Percentiles rank a stretch among this genome's conserved stretches.
phyloP scores from a whole-genome alignment of 2,888 invertebrate genomes.

The Plebejus melissa region DNA sequence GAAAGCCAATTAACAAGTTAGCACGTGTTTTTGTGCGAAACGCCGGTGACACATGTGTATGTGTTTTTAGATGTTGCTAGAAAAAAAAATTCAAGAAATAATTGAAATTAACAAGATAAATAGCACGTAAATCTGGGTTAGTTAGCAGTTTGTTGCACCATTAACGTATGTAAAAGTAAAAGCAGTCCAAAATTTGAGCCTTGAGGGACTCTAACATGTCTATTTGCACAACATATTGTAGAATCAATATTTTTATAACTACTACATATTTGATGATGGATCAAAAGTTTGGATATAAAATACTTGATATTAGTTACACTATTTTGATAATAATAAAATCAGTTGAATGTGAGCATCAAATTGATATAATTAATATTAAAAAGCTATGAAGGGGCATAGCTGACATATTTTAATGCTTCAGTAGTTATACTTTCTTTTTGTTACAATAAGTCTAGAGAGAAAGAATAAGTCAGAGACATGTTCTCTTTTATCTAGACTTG shows the following conservation, averaged over 20 bases:
- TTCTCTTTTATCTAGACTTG: conserved; percentile 18
- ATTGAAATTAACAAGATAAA: conserved; percentile 20
- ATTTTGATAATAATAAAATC: no score
- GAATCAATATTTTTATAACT: background rate
- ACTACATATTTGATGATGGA: background rate
- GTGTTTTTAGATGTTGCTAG: conserved; percentile 20
- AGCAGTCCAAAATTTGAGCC: background rate
- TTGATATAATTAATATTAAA: no score
- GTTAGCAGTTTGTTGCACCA: background rate
- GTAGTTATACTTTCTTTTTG: background rate
- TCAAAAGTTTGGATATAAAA: background rate
- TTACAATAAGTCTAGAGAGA: background rate
- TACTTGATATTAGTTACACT: no score
- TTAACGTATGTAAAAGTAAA: background rate
- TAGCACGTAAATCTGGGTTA: background rate
- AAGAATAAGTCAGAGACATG: background rate
- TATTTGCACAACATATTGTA: background rate
- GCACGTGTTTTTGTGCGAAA: conserved; percentile 63
- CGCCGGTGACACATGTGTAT: conserved; percentile 35
- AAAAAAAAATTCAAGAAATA: conserved; percentile 10
- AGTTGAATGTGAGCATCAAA: no score
- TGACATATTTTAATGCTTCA: background rate
- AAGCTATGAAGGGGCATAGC: no score
- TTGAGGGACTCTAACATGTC: background rate
- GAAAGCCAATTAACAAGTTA: conserved; percentile 70